phyloP scores from a whole-genome alignment of 1,140 invertebrate genomes.

The Geopemphigus sp. region DNA sequence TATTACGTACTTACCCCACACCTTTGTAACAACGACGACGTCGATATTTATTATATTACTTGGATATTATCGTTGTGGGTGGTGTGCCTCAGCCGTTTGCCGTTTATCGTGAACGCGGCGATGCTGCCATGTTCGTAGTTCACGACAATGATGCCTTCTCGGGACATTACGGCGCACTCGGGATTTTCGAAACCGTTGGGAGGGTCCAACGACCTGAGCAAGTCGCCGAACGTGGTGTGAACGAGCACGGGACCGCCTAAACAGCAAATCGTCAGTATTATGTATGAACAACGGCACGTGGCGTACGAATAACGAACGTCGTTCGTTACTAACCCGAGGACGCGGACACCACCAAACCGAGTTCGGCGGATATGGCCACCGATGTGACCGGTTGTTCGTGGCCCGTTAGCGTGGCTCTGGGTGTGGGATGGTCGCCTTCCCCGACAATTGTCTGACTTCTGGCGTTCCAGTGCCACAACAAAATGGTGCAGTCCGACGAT shows the following conservation, averaged over 20 bases:
- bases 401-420: conserved; percentile 92
- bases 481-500: conserved; percentile 94
- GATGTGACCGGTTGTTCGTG: conserved; percentile 93
- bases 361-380: conserved; percentile 94
- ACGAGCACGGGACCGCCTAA: conserved; percentile 59
- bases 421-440: conserved; percentile 90
- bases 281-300: too few species aligned
- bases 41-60: conserved; percentile 65
- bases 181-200: conserved; percentile 79
- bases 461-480: conserved; percentile 98
- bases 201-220: conserved; percentile 86
- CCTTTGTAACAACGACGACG: too few species aligned
- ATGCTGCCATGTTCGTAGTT: conserved; percentile 89
- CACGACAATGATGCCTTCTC: conserved; percentile 94
- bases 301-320: too few species aligned
- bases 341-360: conserved; percentile 95
- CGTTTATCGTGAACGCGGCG: conserved; percentile 90
- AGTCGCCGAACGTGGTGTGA: conserved; percentile 96
- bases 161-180: conserved; percentile 85
- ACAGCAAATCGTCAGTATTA: not conserved
- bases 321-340: conserved; percentile 74
- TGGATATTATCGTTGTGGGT: conserved; percentile 93
- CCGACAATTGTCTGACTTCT: conserved; percentile 93
- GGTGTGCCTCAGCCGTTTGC: conserved; percentile 79
- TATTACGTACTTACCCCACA: too few species aligned